These are phyloP conservation scores for Colostygia pectinataria DNA, from an alignment of 2,888 invertebrate genomes.

Conservation along the genomic window DNA sequence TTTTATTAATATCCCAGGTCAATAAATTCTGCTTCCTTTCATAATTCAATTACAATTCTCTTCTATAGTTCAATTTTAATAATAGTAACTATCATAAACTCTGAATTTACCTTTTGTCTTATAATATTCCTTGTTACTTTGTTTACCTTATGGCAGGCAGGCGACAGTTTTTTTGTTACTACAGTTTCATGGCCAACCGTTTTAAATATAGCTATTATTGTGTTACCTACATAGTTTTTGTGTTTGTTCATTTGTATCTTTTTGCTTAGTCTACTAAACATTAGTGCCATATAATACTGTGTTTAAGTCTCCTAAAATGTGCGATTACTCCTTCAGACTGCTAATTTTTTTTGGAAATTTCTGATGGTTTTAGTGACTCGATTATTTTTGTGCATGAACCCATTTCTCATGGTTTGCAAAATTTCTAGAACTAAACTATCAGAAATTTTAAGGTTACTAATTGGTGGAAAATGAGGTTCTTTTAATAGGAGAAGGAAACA, in stretches of 20 bases:
- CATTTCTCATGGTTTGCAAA: no score
- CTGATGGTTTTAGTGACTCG: no score
- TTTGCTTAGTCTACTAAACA: neutral
- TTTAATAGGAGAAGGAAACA: no score
- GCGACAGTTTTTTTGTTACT: conserved; percentile 55
- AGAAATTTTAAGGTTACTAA: no score
- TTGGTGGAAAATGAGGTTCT: no score
- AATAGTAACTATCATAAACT: conserved; percentile 49
- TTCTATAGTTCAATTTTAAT: conserved; percentile 2
- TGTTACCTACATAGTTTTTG: conserved; percentile 25
- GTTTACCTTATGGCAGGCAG: conserved; percentile 52
- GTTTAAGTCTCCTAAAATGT: no score
- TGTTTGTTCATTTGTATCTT: conserved; percentile 3
- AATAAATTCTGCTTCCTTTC: neutral
- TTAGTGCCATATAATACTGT: no score
- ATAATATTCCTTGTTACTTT: conserved; percentile 48
- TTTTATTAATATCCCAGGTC: no score
- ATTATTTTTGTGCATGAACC: no score
- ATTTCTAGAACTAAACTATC: no score
- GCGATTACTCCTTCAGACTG: no score
- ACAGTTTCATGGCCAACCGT: conserved; percentile 52
- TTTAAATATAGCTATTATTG: conserved; percentile 35
- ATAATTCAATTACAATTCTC: conserved; percentile 2
- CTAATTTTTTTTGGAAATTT: no score
- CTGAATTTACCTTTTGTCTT: conserved; percentile 61